These are phyloP conservation scores for Scyliorhinus canicula DNA, from an alignment of 2,797 vertebrate species.

Conservation along the genomic window DNA sequence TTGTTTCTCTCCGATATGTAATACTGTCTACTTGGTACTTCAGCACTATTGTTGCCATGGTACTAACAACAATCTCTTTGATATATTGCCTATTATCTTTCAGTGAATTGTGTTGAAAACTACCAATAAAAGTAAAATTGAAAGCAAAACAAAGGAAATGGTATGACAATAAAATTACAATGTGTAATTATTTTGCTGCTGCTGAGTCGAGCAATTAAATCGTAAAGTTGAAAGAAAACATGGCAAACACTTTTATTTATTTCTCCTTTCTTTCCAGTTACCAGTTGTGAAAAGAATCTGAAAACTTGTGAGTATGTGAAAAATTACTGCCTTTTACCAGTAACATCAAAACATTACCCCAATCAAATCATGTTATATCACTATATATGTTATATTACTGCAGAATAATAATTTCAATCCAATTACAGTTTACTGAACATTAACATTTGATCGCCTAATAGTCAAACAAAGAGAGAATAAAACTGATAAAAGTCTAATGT, in stretches of 20 bases:
- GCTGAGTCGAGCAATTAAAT: background rate
- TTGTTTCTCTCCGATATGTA: background rate
- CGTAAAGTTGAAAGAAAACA: background rate
- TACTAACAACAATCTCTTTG: constrained; percentile 23
- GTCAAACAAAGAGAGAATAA: constrained; percentile 24
- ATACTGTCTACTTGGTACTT: background rate
- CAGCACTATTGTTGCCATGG: constrained; percentile 11
- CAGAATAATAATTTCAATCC: constrained; percentile 11
- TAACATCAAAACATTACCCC: background rate
- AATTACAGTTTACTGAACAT: background rate
- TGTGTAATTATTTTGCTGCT: background rate
- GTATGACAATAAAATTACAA: background rate
- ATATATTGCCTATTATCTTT: constrained; percentile 1
- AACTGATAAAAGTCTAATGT: constrained; percentile 33
- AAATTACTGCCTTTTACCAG: background rate
- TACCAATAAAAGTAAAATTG: constrained; percentile 21
- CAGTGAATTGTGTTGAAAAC: constrained; percentile 26
- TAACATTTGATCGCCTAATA: constrained; percentile 23
- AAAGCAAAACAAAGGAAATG: constrained; percentile 11
- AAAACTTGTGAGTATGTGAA: background rate
- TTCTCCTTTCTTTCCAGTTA: background rate
- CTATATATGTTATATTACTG: background rate
- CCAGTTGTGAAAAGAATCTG: background rate
- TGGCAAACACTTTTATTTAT: background rate
- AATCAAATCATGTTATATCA: background rate